Conservation (phyloP, 92 coral and sea anemone species). For the Bergia puertoricense region DNA sequence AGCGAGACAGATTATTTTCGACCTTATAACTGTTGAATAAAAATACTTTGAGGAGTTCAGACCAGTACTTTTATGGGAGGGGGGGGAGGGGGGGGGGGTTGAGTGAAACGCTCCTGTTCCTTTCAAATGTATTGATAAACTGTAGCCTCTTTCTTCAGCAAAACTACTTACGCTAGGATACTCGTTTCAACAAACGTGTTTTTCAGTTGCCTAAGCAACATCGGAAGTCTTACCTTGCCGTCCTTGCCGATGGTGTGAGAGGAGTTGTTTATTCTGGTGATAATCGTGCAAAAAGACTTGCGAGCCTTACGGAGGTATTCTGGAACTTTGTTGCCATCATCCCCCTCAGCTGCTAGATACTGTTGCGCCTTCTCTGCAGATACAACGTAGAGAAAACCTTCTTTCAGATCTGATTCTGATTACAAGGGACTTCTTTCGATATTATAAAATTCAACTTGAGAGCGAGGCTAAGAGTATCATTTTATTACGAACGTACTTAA, state of each 20-base stretch:
- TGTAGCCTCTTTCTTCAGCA: no score
- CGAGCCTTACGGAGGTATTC: conserved; percentile 71
- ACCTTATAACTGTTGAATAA: no score
- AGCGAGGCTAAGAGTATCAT: no score
- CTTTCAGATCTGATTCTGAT: background rate
- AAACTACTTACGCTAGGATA: no score
- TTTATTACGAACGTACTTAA: no score
- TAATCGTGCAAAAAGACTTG: conserved; percentile 77
- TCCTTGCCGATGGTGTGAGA: conserved; percentile 98
- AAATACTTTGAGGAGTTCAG: no score
- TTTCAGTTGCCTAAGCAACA: background rate
- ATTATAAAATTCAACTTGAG: no score
- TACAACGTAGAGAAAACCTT: background rate
- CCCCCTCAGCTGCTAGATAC: conserved; percentile 84
- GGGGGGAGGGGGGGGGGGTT: no score
- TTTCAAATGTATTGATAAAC: no score
- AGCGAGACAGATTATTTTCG: no score
- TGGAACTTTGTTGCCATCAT: conserved; percentile 57
- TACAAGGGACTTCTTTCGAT: background rate
- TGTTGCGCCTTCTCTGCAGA: conserved; percentile 85
- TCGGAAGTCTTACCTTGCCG: conserved; percentile 81
- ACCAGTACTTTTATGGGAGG: no score
- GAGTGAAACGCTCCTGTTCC: no score
- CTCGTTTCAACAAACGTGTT: background rate
- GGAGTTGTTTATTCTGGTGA: conserved; percentile 92